Base-by-base conservation (phyloP, 2,113 vertebrate genomes). In the Gavialis gangeticus region DNA sequence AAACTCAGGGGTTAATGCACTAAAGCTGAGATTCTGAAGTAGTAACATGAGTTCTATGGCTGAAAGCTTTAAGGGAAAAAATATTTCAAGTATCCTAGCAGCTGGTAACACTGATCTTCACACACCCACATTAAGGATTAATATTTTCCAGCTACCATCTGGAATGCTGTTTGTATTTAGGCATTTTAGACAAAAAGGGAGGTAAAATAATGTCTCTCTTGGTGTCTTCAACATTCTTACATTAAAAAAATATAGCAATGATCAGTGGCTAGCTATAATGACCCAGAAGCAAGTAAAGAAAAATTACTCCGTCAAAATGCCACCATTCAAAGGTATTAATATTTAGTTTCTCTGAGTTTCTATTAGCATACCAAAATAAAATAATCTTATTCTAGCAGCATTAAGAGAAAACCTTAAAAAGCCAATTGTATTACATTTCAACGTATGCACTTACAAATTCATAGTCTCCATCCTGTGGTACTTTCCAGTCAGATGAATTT, bases 381-480 rank as follows among this genome's bases (percentile, higher is more conserved):
- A 91, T 88, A 87, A 93, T 75, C 84, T 79, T 91, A 91, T 46
- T 46, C 46, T 2, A 92, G 80, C 73, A 94, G 76, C 77, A 90
- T 69, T 34, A 60, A 91, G 76, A 86, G 16, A 83, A 95, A 96
- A 84, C 90, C 90, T 88, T 91, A n/a, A 89, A 79, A 91, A 92
- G 66, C 80, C 90, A 92, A 92, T 62, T 0, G 58, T 84, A 97
- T 90, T 94, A 88, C 90, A 94, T 95, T 96, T 95, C 94, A 83
- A 82, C 89, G 92, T 82, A 93, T 85, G 94, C 96, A 98, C 99
- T 99, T 97, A 99, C 99, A 98, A 98, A 98, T 89, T 99, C 98
- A 5, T 99, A 98, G 97, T 99, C 98, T 95, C 98, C 98, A 82
- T 99, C 99, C 64, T 98, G 95, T 1, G 98, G 98, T 58, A 98